Evolutionary conservation across 2,888 invertebrate species (phyloP).

Genomic region (Dasysyrphus albostriatus): DNA sequence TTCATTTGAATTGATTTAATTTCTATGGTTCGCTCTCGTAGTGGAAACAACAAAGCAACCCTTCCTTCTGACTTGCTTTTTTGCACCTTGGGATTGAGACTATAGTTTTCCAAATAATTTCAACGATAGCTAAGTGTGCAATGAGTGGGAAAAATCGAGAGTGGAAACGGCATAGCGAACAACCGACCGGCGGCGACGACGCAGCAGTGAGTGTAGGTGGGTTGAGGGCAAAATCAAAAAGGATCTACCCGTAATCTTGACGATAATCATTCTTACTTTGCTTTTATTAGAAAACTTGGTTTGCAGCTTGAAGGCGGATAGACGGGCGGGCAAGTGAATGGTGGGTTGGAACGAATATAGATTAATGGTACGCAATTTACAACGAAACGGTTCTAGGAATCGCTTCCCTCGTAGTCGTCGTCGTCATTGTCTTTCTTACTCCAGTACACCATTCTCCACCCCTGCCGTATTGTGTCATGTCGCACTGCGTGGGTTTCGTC

Average conservation of each 20-base stretch:
- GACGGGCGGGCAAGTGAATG: too few relatives aligned
- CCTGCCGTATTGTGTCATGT: not conserved
- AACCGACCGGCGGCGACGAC: not conserved
- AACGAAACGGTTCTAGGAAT: slow-evolving; percentile 50
- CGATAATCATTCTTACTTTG: slow-evolving; percentile 74
- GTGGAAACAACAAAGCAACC: slow-evolving; percentile 5
- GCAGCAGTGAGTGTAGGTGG: not conserved
- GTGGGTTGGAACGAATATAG: slow-evolving; percentile 48
- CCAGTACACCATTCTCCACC: not conserved
- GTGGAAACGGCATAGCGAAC: not conserved
- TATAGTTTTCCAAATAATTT: slow-evolving; percentile 49
- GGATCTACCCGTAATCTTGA: slow-evolving; percentile 63
- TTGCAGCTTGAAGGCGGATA: slow-evolving; percentile 4
- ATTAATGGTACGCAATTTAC: slow-evolving; percentile 74
- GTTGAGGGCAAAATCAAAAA: slow-evolving; percentile 30
- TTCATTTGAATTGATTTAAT: slow-evolving; percentile 74
- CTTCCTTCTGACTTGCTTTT: not conserved
- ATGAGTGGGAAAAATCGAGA: slow-evolving; percentile 5
- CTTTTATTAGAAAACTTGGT: slow-evolving; percentile 45
- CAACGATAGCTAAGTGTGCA: slow-evolving; percentile 31
- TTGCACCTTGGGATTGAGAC: slow-evolving; percentile 15
- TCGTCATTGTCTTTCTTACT: slow-evolving; percentile 4
- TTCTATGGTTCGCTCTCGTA: slow-evolving; percentile 3
- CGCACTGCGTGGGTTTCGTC: not conserved
- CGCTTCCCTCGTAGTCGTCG: not conserved